A percentile compares a stretch with the other conserved stretches of the same genome.
phyloP scores from a whole-genome alignment of 2,797 vertebrate species.

The Acrossocheilus wenchowensis region DNA sequence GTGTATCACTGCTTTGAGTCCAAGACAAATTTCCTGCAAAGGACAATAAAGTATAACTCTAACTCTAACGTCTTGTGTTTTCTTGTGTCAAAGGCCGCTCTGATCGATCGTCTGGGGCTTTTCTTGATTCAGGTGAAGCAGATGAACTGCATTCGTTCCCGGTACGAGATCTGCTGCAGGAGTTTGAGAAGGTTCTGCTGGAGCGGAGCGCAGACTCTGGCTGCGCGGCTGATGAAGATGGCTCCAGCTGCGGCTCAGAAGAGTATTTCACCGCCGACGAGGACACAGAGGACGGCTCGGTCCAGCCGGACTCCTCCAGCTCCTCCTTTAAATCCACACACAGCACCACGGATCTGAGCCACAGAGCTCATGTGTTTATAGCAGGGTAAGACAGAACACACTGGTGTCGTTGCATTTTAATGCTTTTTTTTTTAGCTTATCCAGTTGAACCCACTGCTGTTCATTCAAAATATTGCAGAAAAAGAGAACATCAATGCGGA shows the following conservation, averaged over 20 bases:
- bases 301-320: not conserved
- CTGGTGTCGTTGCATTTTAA: no score
- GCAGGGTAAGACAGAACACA: slow-evolving; percentile 73
- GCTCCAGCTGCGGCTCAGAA: slow-evolving; percentile 58
- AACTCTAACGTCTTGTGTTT: not conserved
- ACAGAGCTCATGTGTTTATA: slow-evolving; percentile 68
- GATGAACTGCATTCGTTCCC: not conserved
- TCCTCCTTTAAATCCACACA: slow-evolving; percentile 60
- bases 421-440: no score
- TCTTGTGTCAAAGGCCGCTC: not conserved
- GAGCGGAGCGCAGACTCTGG: slow-evolving; percentile 46
- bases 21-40: no score
- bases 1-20: no score
- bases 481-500: no score
- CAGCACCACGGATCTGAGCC: slow-evolving; percentile 55
- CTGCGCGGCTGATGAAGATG: slow-evolving; percentile 39
- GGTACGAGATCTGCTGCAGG: slow-evolving; percentile 72
- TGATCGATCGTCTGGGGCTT: no score
- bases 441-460: no score
- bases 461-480: no score
- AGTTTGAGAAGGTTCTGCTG: slow-evolving; percentile 76
- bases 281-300: slow-evolving; percentile 55
- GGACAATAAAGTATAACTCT: no score
- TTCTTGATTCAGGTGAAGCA: slow-evolving; percentile 63
- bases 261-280: slow-evolving; percentile 57